Evolutionary conservation across 2,797 vertebrate species (phyloP), one percentile per base, ranked within the genome.

Genomic region (Phoeniculus purpureus): DNA sequence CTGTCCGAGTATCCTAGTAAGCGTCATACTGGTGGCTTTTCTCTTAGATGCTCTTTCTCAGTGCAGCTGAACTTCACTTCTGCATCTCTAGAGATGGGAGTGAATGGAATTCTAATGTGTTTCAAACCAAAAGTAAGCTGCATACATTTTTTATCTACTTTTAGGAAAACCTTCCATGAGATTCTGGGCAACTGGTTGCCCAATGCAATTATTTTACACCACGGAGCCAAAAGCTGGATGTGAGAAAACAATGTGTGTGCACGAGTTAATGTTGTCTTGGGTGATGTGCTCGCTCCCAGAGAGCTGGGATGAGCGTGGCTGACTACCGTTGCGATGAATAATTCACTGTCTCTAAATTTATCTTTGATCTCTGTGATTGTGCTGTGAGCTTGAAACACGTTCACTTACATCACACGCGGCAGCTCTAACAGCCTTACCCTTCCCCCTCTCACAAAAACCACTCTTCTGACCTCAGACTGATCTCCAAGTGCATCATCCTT

Each of bases 291-390:
- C 27, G 25, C 23, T 59, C 91, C 59, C 31, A 66, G 60, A 68
- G 93, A 93, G 83, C 68, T 45, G 1, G 15, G 37, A 60, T 81
- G 90, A 74, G 45, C 81, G 79, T 89, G 89, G 80, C 80, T 92
- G 79, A n/a, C 83, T 68, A 55, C 73, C 58, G 64, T 74, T 96
- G 73, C 80, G 85, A 93, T 96, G 86, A 96, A 94, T 97, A 96
- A 96, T 95, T 96, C 50, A 95, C 66, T 78, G 21, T 61, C 60
- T 95, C 90, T 96, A 95, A 95, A 95, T 95, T 96, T 96, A 97
- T 84, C 74, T 93, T 64, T 83, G 81, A 70, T 64, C 60, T 90
- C 75, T 93, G 68, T 78, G 90, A 94, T 79, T 93, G 64, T 94
- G 61, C 94, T 91, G 72, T 82, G 83, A 94, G 72, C 90, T 92